phyloP scores from a whole-genome alignment of 2,113 vertebrate genomes.

The Colius striatus region DNA sequence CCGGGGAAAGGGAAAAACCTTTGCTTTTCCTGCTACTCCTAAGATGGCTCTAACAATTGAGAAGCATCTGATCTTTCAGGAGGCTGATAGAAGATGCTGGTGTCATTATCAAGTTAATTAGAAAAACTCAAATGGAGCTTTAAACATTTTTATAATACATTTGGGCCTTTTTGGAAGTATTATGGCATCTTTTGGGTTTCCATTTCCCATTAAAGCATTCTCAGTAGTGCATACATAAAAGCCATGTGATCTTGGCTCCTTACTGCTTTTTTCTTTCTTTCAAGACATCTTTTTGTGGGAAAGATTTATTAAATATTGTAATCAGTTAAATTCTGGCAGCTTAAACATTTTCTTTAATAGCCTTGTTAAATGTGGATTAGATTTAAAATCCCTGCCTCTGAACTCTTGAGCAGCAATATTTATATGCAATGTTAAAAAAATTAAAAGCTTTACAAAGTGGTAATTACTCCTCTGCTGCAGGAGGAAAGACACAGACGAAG shows the following conservation, averaged over 20 bases:
- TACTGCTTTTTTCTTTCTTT: constrained; percentile 8
- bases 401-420: constrained; percentile 64
- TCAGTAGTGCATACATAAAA: constrained; percentile 43
- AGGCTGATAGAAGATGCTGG: constrained; percentile 21
- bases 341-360: constrained; percentile 78
- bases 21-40: not conserved
- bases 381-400: constrained; percentile 72
- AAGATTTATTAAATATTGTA: constrained; percentile 79
- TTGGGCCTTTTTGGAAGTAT: constrained; percentile 56
- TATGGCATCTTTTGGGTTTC: constrained; percentile 58
- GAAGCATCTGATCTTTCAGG: constrained; percentile 1
- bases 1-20: not conserved
- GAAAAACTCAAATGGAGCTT: constrained; percentile 44
- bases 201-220: constrained; percentile 60
- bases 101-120: constrained; percentile 40
- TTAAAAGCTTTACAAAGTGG: constrained; percentile 42
- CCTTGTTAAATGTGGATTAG: constrained; percentile 80
- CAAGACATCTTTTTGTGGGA: not conserved
- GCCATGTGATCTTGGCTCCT: constrained; percentile 25
- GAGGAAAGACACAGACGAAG: not conserved
- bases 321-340: constrained; percentile 73
- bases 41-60: not conserved
- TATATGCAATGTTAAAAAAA: constrained; percentile 42
- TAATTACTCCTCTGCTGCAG: constrained; percentile 42
- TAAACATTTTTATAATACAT: constrained; percentile 62